Conservation (phyloP, 2,113 vertebrate species). For the Egretta garzetta region DNA sequence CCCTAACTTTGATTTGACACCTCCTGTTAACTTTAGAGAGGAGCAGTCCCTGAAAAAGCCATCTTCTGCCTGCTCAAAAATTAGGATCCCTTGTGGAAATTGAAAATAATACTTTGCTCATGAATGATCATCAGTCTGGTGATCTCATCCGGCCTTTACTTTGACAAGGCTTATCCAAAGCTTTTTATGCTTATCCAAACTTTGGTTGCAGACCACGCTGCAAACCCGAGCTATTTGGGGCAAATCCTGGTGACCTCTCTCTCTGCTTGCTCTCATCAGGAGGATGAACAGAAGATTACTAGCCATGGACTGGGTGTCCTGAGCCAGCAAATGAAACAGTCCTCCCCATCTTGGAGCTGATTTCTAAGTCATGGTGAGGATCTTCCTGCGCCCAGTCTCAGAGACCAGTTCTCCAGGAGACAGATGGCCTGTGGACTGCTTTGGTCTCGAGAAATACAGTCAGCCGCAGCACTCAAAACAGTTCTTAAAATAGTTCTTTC, state of each 20-base stretch:
- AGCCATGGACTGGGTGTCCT: neutral
- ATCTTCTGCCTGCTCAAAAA: neutral
- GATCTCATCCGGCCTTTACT: constrained; percentile 24
- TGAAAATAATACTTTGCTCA: neutral
- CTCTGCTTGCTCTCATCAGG: neutral
- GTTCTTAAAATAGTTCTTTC: neutral
- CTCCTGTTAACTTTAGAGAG: neutral
- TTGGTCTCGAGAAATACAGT: neutral
- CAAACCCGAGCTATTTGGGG: neutral
- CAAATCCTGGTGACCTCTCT: constrained; percentile 28
- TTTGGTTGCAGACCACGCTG: neutral
- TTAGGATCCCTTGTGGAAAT: neutral
- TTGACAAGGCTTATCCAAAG: constrained; percentile 20
- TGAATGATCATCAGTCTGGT: neutral
- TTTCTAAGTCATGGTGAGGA: neutral
- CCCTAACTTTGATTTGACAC: neutral
- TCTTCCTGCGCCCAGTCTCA: neutral
- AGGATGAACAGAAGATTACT: constrained; percentile 13
- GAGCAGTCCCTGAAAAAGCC: neutral
- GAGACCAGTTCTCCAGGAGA: neutral
- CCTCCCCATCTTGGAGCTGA: neutral
- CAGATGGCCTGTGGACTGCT: constrained; percentile 20
- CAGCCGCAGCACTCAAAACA: neutral
- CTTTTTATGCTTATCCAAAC: constrained; percentile 47
- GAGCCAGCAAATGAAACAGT: neutral